phyloP scores from a whole-genome alignment of 2,888 invertebrate genomes.

The Ariolimax columbianus region DNA sequence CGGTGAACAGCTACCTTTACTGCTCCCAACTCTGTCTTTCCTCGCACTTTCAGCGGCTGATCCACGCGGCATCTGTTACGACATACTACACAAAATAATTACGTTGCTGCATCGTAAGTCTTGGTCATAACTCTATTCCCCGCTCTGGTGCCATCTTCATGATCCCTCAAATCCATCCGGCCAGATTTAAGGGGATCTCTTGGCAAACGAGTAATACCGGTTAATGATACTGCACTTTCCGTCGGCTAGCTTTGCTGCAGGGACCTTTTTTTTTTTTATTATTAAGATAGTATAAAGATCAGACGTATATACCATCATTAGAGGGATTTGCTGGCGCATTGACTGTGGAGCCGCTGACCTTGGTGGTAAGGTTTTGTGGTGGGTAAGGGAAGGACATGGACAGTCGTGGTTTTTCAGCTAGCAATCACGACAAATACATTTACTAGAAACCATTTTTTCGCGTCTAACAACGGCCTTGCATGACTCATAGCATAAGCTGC shows the following conservation, averaged over 20 bases:
- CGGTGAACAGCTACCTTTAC: too few species aligned
- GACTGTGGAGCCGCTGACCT: neutral
- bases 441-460: too few species aligned
- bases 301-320: neutral
- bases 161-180: neutral
- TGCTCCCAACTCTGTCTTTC: too few species aligned
- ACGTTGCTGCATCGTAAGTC: neutral
- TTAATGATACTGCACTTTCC: neutral
- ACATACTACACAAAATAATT: constrained; percentile 10
- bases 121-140: neutral
- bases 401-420: too few species aligned
- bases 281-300: neutral
- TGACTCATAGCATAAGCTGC: too few species aligned
- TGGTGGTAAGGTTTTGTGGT: too few species aligned
- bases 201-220: neutral
- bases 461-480: too few species aligned
- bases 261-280: neutral
- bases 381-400: too few species aligned
- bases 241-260: neutral
- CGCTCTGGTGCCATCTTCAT: neutral
- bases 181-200: neutral
- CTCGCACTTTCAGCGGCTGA: neutral
- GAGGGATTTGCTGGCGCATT: neutral
- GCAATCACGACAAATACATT: too few species aligned
- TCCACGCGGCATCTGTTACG: neutral